Evolutionary conservation across 2,888 invertebrate genomes (phyloP).

Genomic region (Pandemis corylana): DNA sequence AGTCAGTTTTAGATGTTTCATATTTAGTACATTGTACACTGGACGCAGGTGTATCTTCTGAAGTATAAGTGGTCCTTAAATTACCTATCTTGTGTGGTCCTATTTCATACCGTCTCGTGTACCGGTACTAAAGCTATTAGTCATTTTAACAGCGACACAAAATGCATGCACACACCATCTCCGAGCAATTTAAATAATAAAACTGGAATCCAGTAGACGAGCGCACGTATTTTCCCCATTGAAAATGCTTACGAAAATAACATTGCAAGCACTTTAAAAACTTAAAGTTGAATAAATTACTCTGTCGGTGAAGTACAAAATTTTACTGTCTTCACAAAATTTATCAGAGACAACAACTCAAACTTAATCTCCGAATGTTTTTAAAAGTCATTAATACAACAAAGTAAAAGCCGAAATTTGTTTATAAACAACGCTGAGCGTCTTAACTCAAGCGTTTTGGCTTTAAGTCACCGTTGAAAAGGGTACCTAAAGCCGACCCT

Average conservation of each 20-base stretch:
- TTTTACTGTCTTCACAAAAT: background rate
- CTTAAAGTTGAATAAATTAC: background rate
- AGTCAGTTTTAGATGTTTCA: no score
- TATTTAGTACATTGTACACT: background rate
- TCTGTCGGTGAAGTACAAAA: background rate
- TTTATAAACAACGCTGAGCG: slow-evolving; percentile 22
- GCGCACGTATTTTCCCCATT: slow-evolving; percentile 3
- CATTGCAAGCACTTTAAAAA: background rate
- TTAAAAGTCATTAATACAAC: slow-evolving; percentile 15
- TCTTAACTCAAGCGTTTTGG: slow-evolving; percentile 38
- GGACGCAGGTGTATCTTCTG: background rate
- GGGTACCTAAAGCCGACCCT: slow-evolving; percentile 45
- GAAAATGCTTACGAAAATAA: background rate
- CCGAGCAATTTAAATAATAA: slow-evolving; percentile 3
- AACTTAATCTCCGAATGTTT: slow-evolving; percentile 15
- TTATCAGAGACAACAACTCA: background rate
- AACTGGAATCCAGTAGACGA: slow-evolving; percentile 8
- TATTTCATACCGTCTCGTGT: background rate
- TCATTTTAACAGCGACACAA: no score
- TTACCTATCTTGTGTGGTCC: background rate
- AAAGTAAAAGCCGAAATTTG: slow-evolving; percentile 23
- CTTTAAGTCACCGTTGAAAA: slow-evolving; percentile 49
- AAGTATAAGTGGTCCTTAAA: background rate
- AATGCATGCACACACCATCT: background rate
- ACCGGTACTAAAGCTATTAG: background rate